These are phyloP conservation scores for Amitus sp. DNA, from an alignment of 2,888 invertebrate genomes.

Conservation along the genomic window DNA sequence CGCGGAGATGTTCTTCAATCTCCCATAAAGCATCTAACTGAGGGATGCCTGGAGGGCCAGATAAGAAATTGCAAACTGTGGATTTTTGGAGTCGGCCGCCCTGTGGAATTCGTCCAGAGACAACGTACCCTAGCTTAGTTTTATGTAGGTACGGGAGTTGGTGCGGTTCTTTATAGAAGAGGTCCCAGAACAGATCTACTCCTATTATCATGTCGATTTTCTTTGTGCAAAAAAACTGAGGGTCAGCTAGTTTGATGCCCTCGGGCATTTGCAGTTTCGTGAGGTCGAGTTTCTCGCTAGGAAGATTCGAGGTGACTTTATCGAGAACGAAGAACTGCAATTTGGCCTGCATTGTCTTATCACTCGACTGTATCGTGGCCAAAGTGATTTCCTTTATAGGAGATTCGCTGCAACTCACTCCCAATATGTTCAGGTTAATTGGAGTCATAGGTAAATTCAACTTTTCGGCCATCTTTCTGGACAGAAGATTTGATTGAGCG, in stretches of 20 bases:
- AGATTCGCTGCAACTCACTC: too few species aligned
- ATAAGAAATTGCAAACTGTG: too few species aligned
- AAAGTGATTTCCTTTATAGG: too few species aligned
- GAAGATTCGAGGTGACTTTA: slow-evolving; percentile 12
- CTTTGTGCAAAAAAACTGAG: slow-evolving; percentile 8
- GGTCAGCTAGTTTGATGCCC: slow-evolving; percentile 8
- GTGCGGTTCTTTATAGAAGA: slow-evolving; percentile 3
- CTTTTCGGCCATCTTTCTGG: neutral
- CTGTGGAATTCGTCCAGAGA: slow-evolving; percentile 18
- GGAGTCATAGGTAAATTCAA: neutral
- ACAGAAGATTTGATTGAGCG: slow-evolving; percentile 8
- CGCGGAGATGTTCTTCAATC: slow-evolving; percentile 16
- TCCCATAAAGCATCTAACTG: slow-evolving; percentile 20
- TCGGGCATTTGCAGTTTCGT: slow-evolving; percentile 6
- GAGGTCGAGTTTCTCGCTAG: slow-evolving; percentile 13
- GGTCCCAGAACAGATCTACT: slow-evolving; percentile 17
- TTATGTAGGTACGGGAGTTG: slow-evolving; percentile 10
- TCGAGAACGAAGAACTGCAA: neutral
- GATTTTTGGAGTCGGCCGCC: neutral
- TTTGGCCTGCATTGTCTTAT: too few species aligned
- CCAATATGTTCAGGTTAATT: neutral
- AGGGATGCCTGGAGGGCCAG: neutral
- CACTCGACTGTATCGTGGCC: too few species aligned
- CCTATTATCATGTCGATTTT: slow-evolving; percentile 16
- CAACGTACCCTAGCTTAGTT: slow-evolving; percentile 13